Conservation (phyloP, 2,113 vertebrate species). For the Lophotis ruficrista region DNA sequence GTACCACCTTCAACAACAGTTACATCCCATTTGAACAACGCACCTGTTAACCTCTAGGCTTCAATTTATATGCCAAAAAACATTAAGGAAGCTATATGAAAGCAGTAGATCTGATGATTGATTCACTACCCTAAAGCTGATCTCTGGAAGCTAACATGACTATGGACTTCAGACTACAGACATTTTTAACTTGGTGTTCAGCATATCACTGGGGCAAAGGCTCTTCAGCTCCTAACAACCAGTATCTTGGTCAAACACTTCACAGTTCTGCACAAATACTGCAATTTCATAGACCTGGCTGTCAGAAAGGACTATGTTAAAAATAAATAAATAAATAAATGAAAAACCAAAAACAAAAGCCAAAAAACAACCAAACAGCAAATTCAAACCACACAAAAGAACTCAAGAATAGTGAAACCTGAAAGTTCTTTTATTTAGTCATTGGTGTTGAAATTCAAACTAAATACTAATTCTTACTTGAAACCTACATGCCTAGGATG, state of each 20-base stretch:
- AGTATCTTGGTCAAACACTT: not conserved
- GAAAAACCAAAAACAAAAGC: not conserved
- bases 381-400: not conserved
- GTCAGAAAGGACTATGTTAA: not conserved
- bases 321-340: not conserved
- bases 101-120: not conserved
- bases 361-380: no score
- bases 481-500: not conserved
- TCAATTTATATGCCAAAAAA: not conserved
- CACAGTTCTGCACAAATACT: not conserved
- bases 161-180: not conserved
- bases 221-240: not conserved
- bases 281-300: not conserved
- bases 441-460: not conserved
- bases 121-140: not conserved
- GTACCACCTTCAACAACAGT: not conserved
- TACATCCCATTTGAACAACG: not conserved
- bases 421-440: not conserved
- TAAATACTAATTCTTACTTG: not conserved
- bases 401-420: not conserved
- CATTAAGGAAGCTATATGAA: not conserved
- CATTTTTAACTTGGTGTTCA: not conserved
- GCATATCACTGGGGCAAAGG: not conserved
- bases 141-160: not conserved
- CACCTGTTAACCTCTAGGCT: not conserved